Conservation (phyloP, 1,140 invertebrate genomes). For the Calosoma granatense region DNA sequence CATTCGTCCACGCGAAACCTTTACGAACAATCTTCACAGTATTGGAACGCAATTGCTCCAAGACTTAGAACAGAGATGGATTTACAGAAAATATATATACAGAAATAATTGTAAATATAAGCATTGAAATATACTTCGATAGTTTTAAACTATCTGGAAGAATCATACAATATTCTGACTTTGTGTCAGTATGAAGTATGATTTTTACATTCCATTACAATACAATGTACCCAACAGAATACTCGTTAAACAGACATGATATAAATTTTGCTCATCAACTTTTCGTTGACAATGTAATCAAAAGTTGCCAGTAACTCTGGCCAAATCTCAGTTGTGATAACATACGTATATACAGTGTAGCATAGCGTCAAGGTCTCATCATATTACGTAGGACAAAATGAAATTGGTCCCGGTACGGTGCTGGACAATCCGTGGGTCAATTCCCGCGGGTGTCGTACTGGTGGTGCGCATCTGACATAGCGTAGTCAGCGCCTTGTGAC, state of each 20-base stretch:
- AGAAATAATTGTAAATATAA: too few relatives aligned
- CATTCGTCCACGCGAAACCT: neutral
- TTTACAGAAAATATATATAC: neutral
- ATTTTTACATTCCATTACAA: neutral
- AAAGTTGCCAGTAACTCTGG: too few relatives aligned
- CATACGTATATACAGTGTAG: neutral
- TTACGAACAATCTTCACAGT: neutral
- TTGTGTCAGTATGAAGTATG: neutral
- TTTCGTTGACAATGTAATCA: too few relatives aligned
- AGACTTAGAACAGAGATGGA: neutral
- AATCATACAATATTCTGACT: too few relatives aligned
- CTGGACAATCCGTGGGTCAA: neutral
- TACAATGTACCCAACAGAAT: neutral
- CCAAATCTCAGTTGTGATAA: neutral
- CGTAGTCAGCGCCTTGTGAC: neutral
- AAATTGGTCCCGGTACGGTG: neutral
- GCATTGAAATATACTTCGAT: too few relatives aligned
- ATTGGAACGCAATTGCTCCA: neutral
- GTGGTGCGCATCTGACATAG: neutral
- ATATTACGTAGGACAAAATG: neutral
- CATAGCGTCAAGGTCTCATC: neutral
- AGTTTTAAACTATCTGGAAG: too few relatives aligned
- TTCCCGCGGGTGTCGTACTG: neutral
- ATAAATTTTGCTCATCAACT: too few relatives aligned
- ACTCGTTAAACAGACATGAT: neutral